These are phyloP conservation scores for Triplophysa tibetana DNA, from an alignment of 2,113 vertebrate genomes.

Conservation along the genomic window DNA sequence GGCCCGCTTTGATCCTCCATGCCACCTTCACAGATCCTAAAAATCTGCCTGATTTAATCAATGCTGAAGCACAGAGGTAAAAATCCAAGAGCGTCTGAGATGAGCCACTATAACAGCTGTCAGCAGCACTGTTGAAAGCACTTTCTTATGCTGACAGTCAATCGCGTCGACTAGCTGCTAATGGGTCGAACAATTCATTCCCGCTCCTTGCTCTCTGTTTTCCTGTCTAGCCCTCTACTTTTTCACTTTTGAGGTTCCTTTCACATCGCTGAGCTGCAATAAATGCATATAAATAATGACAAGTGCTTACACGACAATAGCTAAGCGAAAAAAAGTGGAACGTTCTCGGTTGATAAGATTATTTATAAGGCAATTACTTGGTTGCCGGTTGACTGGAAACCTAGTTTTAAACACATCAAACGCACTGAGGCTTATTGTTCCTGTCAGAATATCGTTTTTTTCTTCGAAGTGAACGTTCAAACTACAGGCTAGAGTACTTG, in stretches of 20 bases:
- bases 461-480: background rate
- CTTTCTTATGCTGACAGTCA: constrained; percentile 72
- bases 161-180: constrained; percentile 67
- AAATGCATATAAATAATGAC: constrained; percentile 37
- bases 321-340: constrained; percentile 36
- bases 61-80: constrained; percentile 62
- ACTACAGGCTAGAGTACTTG: background rate
- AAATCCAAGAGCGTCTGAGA: constrained; percentile 55
- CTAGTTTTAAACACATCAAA: constrained; percentile 14
- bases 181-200: constrained; percentile 61
- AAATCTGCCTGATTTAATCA: constrained; percentile 69
- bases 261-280: constrained; percentile 40
- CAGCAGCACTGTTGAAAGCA: constrained; percentile 72
- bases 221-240: constrained; percentile 10
- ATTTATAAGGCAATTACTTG: constrained; percentile 39
- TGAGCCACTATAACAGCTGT: constrained; percentile 60
- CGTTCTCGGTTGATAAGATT: constrained; percentile 29
- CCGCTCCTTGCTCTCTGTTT: background rate
- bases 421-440: background rate
- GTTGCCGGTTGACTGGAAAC: constrained; percentile 20
- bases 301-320: constrained; percentile 27
- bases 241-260: constrained; percentile 21
- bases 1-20: constrained; percentile 72
- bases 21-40: constrained; percentile 69
- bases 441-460: constrained; percentile 9